Conservation (phyloP, 30 jellyfish, hydroid and myxozoan genomes). For the Haliclystus octoradiatus region DNA sequence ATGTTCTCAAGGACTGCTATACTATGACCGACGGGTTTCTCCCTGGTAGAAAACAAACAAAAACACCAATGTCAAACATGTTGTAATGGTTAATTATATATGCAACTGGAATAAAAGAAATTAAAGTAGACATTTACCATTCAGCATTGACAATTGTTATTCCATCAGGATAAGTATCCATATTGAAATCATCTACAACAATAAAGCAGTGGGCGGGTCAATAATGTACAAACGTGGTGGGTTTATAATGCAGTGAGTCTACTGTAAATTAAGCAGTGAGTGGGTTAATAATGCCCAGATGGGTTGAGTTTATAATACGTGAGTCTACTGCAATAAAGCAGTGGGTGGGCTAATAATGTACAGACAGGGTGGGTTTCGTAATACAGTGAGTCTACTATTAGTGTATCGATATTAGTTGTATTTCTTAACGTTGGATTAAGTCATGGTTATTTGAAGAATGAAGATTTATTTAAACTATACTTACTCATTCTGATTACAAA, state of each 20-base stretch:
- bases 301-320: too few species aligned
- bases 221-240: too few species aligned
- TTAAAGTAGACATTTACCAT: slow-evolving; percentile 22
- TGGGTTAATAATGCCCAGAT: too few species aligned
- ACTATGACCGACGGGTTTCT: background rate
- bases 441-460: too few species aligned
- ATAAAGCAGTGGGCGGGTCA: background rate
- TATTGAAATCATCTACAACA: slow-evolving; percentile 63
- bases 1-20: background rate
- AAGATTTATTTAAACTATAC: too few species aligned
- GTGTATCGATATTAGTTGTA: too few species aligned
- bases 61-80: background rate
- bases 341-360: background rate
- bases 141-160: slow-evolving; percentile 63
- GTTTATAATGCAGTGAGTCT: too few species aligned
- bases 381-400: too few species aligned
- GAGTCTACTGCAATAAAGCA: background rate
- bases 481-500: background rate
- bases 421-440: too few species aligned
- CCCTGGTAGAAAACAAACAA: background rate
- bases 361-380: slow-evolving; percentile 2
- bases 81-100: background rate
- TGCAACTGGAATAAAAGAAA: background rate
- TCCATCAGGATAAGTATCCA: slow-evolving; percentile 88
- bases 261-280: too few species aligned